Evolutionary conservation across 2,113 vertebrate genomes (phyloP).

Genomic region (Litocranius walleri): DNA sequence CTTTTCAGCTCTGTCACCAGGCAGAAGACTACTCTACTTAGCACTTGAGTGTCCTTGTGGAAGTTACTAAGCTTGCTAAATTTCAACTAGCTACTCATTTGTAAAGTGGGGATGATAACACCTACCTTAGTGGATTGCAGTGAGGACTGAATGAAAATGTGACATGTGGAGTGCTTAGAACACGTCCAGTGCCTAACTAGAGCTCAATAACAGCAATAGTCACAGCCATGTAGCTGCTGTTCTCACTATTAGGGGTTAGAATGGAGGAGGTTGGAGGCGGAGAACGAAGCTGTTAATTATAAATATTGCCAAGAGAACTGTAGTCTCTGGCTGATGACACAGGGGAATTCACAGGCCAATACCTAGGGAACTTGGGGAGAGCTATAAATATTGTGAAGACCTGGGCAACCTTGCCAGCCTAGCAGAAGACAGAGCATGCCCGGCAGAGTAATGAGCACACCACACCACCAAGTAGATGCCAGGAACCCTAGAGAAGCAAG

Average conservation of each 20-base stretch:
- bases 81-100: not conserved
- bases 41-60: not conserved
- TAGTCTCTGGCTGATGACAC: not conserved
- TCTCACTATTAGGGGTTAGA: not conserved
- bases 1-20: not conserved
- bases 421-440: not conserved
- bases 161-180: not conserved
- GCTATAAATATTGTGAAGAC: not conserved
- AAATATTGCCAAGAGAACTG: not conserved
- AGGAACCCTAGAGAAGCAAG: not conserved
- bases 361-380: not conserved
- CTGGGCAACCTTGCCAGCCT: not conserved
- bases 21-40: not conserved
- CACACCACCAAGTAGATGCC: not conserved
- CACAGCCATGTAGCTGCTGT: not conserved
- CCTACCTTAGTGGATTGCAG: not conserved
- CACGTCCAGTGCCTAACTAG: not conserved
- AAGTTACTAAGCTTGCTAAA: not conserved
- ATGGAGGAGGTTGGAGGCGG: not conserved
- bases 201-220: not conserved
- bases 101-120: not conserved
- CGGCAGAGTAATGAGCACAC: not conserved
- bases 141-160: not conserved
- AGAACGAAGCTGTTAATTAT: not conserved
- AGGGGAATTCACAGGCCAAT: not conserved